These are phyloP conservation scores for Semaprochilodus insignis DNA, from an alignment of 2,797 vertebrate species.

Conservation along the genomic window DNA sequence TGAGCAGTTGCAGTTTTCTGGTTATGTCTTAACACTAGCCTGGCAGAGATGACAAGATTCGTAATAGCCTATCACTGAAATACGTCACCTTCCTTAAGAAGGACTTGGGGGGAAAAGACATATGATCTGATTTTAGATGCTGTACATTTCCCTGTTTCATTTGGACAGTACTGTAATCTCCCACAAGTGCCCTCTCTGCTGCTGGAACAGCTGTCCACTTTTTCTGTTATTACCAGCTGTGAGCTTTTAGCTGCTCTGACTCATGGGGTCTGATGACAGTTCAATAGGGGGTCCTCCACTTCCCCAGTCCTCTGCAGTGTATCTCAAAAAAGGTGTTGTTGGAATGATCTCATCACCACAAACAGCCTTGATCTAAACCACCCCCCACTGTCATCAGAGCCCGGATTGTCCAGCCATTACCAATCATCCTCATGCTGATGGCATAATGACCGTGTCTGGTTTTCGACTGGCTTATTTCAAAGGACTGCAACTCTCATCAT, in stretches of 20 bases:
- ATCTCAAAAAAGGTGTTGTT: constrained; percentile 30
- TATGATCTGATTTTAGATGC: constrained; percentile 51
- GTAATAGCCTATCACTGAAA: constrained; percentile 26
- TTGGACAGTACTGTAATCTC: constrained; percentile 58
- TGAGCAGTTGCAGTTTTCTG: neutral
- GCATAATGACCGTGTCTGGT: constrained; percentile 38
- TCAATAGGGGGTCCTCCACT: constrained; percentile 48
- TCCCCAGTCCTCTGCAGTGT: constrained; percentile 55
- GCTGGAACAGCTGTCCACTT: constrained; percentile 70
- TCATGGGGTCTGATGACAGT: constrained; percentile 69
- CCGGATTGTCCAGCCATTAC: constrained; percentile 14
- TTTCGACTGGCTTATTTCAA: constrained; percentile 13
- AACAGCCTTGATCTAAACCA: constrained; percentile 37
- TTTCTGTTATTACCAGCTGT: constrained; percentile 75
- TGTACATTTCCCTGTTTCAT: constrained; percentile 52
- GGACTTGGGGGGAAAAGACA: constrained; percentile 34
- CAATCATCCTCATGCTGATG: constrained; percentile 31
- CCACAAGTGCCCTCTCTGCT: constrained; percentile 60
- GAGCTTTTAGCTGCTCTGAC: constrained; percentile 66
- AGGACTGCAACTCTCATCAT: neutral
- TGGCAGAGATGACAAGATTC: constrained; percentile 7
- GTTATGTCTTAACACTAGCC: neutral
- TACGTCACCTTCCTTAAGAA: constrained; percentile 38
- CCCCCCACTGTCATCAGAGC: constrained; percentile 20
- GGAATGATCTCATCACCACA: constrained; percentile 57